phyloP scores from a whole-genome alignment of 2,888 invertebrate species.

The Aphodius sticticus region DNA sequence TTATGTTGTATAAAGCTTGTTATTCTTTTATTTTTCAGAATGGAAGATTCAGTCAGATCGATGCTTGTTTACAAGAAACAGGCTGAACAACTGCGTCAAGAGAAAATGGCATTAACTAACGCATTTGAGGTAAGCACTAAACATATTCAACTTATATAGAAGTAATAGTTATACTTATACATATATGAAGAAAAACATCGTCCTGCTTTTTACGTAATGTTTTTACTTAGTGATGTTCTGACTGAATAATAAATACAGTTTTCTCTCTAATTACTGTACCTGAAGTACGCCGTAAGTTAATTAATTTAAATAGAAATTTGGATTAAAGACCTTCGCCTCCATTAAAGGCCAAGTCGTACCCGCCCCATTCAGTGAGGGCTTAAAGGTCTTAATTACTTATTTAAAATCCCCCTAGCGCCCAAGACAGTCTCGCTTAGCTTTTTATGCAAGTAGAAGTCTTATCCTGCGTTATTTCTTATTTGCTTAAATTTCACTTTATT shows the following conservation, averaged over 20 bases:
- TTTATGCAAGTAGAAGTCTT: not conserved
- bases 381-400: slow-evolving; percentile 45
- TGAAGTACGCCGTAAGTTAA: slow-evolving; percentile 35
- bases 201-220: no score
- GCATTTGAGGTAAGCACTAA: slow-evolving; percentile 72
- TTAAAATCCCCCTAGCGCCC: slow-evolving; percentile 39
- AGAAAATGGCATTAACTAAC: slow-evolving; percentile 73
- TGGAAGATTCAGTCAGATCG: slow-evolving; percentile 80
- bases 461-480: not conserved
- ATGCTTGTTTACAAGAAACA: slow-evolving; percentile 78
- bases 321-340: slow-evolving; percentile 42
- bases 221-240: no score
- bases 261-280: slow-evolving; percentile 9
- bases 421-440: not conserved
- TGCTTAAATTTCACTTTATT: not conserved
- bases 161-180: no score
- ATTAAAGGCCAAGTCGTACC: slow-evolving; percentile 28
- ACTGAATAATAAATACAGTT: no score
- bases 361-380: slow-evolving; percentile 34
- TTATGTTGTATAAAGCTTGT: no score
- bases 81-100: slow-evolving; percentile 78
- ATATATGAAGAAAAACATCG: no score
- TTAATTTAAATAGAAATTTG: slow-evolving; percentile 43
- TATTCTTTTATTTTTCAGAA: no score
- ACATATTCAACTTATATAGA: not conserved